phyloP scores from a whole-genome alignment of 2,113 vertebrate genomes.

The Guaruba guarouba region DNA sequence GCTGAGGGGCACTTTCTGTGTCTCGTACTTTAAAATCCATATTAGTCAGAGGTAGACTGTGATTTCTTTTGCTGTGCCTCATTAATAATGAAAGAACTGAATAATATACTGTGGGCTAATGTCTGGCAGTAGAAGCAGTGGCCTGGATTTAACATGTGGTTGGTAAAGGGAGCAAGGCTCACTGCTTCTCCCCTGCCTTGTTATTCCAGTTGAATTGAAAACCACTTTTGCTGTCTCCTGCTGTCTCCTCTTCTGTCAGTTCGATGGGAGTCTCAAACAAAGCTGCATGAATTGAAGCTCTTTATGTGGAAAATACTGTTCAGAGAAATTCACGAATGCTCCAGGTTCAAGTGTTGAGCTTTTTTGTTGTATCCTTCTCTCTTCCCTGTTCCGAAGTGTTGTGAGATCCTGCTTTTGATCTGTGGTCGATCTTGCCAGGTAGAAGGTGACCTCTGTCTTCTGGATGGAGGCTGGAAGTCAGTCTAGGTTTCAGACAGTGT shows the following conservation, averaged over 20 bases:
- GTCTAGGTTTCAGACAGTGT: background rate
- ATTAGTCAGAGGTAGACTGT: background rate
- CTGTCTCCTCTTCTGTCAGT: background rate
- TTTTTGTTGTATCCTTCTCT: background rate
- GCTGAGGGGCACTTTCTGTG: background rate
- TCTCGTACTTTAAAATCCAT: background rate
- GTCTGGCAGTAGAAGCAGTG: background rate
- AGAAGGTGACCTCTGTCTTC: background rate
- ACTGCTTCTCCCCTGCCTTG: background rate
- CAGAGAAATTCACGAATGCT: background rate
- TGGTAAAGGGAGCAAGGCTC: background rate
- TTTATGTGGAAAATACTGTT: background rate
- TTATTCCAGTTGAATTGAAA: slow-evolving; percentile 18
- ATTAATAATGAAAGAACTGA: slow-evolving; percentile 47
- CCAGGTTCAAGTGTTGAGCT: background rate
- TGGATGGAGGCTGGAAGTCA: background rate
- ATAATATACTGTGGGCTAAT: background rate
- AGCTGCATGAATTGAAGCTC: background rate
- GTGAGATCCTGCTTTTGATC: background rate
- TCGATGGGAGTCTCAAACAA: background rate
- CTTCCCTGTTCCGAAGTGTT: background rate
- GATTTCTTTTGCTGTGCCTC: slow-evolving; percentile 5
- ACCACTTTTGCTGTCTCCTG: background rate
- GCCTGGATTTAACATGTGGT: slow-evolving; percentile 9
- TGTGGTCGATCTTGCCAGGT: background rate